Conservation (phyloP, 2,113 vertebrate species). For the Ptychochromis oligacanthus region DNA sequence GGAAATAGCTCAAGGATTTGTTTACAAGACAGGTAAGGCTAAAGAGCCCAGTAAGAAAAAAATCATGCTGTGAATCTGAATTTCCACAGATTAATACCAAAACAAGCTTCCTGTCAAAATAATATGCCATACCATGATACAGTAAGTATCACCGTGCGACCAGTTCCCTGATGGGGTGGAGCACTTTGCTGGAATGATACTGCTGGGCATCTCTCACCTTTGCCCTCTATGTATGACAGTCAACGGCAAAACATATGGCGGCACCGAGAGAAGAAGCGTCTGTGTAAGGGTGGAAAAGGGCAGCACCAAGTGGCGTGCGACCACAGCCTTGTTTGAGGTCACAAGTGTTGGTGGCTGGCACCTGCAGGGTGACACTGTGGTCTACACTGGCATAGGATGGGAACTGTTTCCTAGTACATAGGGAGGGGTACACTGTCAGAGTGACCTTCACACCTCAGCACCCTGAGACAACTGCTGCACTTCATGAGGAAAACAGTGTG, state of each 20-base stretch:
- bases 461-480: slow-evolving; percentile 16
- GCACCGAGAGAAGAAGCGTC: neutral
- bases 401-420: neutral
- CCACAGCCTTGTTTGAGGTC: slow-evolving; percentile 41
- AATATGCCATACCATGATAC: slow-evolving; percentile 25
- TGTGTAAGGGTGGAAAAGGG: slow-evolving; percentile 29
- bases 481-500: slow-evolving; percentile 9
- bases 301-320: slow-evolving; percentile 20
- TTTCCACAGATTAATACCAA: slow-evolving; percentile 14
- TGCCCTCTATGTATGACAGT: slow-evolving; percentile 51
- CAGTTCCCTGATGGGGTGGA: slow-evolving; percentile 57
- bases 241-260: slow-evolving; percentile 47
- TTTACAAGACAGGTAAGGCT: neutral
- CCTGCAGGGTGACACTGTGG: slow-evolving; percentile 36
- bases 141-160: slow-evolving; percentile 35
- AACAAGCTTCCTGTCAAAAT: slow-evolving; percentile 40
- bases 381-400: slow-evolving; percentile 11
- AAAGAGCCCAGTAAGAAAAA: neutral
- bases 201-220: slow-evolving; percentile 65
- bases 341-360: slow-evolving; percentile 30
- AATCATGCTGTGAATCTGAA: slow-evolving; percentile 25
- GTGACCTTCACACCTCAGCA: slow-evolving; percentile 73
- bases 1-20: neutral
- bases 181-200: slow-evolving; percentile 50
- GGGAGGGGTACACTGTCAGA: slow-evolving; percentile 28